Base-by-base conservation (phyloP, 2,888 invertebrate genomes). In the Chloroclystis v-ata region DNA sequence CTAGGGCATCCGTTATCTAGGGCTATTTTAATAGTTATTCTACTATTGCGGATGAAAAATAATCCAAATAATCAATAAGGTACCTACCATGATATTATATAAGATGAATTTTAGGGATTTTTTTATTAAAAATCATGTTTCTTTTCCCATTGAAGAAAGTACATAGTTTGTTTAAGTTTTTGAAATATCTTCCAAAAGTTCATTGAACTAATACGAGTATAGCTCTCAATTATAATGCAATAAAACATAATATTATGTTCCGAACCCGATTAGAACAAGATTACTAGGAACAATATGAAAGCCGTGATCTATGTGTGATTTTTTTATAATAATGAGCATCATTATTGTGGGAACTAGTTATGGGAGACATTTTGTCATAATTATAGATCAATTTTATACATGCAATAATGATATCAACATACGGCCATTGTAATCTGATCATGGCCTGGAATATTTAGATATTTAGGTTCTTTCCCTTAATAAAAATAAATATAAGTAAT, bases 181-280 rank as follows among this genome's bases (percentile, higher is more conserved):
- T n/a, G n/a, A n/a, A n/a, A n/a, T n/a, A 63, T 70, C 64, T 56
- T 57, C 72, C 65, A 63, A 49, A 48, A 44, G 61, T 73, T 78
- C 74, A 63, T 49, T 68, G 80, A 78, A 78, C 77, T 72, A 60
- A 52, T 59, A 61, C n/a, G 67, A 71, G 69, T 75, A 72, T 71
- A 69, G 69, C 16, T 59, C 66, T 69, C 73, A 73, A 76, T 76
- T 78, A 73, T 75, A 75, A 75, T 71, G 70, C 75, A 76, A 80
- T 78, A 78, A 74, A 77, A n/a, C n/a, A n/a, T n/a, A 75, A 74
- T 71, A 70, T 71, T 72, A 67, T 61, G 65, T 66, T 67, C 68
- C 65, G 55, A 65, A 69, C 62, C 59, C 57, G 61, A 70, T 72
- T 49, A 54, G 59, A 59, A 58, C 50, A 57, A 63, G 57, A 72